Base-by-base conservation (phyloP, 2,113 vertebrate species). In the Gracilinanus agilis region DNA sequence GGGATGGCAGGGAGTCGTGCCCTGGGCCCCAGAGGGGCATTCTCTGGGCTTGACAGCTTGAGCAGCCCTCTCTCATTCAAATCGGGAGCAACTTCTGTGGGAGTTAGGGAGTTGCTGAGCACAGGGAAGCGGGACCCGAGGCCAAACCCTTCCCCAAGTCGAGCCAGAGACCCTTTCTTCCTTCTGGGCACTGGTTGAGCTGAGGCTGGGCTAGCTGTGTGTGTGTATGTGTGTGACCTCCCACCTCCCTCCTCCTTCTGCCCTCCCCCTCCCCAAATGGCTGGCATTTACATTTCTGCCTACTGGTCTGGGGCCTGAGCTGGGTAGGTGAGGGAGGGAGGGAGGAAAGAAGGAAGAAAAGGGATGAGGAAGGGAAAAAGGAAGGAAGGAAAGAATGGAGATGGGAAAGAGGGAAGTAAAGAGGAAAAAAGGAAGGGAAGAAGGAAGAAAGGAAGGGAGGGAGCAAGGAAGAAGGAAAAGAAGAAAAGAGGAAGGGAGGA, bases 331-430 rank as follows among this genome's bases (percentile, higher is more conserved):
- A 89, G 88, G 9, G 88, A 44, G 23, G 88, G 88, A 49, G 40
- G 27, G 97, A 97, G 94, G 23, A 8, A 67, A n/a, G 54, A 11
- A 55, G 23, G 55, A 23, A 55, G 6, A 23, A 23, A 55, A 55
- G 55, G 21, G 23, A 5, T 19, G 55, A 55, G 55, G 21, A 23
- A 55, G 55, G 55, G 23, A 55, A 21, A 55, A 55, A 55, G 21
- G 54, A 55, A 55, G 23, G 19, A 55, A 55, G 4, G 8, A 27
- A n/a, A 19, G 25, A 9, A 83, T 0, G 1, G 10, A 19, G 29
- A 11, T 9, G 2, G 16, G 29, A 40, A 40, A 5, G 2, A 11
- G 9, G 9, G 8, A 2, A 21, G 67, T 3, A 9, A 6, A 1
- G 8, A 11, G 3, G 9, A 10, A 29, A 1, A 9, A 29, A 11